phyloP scores from a whole-genome alignment of 2,888 invertebrate species.

The Hyles lineata region DNA sequence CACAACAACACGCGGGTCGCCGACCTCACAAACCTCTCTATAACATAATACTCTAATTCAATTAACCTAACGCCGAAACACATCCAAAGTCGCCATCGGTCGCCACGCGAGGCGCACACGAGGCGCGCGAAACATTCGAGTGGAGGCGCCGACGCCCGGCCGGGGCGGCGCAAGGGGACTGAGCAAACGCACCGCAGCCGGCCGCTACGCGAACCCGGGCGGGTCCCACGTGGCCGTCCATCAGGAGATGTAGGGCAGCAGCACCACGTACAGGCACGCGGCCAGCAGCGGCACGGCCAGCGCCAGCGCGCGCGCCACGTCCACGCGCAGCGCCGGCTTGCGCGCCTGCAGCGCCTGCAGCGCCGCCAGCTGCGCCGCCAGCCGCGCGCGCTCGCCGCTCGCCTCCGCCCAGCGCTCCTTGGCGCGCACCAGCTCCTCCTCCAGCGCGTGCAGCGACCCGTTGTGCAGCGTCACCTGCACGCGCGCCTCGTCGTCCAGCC shows the following conservation, averaged over 20 bases:
- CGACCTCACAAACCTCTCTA: slow-evolving; percentile 47
- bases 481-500: slow-evolving; percentile 63
- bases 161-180: slow-evolving; percentile 44
- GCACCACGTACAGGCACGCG: slow-evolving; percentile 85
- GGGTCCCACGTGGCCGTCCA: slow-evolving; percentile 85
- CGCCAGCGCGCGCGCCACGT: slow-evolving; percentile 63
- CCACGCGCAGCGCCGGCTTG: slow-evolving; percentile 65
- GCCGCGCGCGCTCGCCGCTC: slow-evolving; percentile 85
- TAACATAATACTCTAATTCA: slow-evolving; percentile 58
- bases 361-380: slow-evolving; percentile 82
- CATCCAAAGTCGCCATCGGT: slow-evolving; percentile 51
- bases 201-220: slow-evolving; percentile 74
- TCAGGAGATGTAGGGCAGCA: slow-evolving; percentile 86
- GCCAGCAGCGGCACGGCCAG: slow-evolving; percentile 81
- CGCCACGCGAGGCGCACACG: slow-evolving; percentile 49
- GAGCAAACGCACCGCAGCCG: slow-evolving; percentile 45
- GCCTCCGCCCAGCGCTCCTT: slow-evolving; percentile 89
- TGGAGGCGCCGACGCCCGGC: slow-evolving; percentile 48
- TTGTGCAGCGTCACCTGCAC: slow-evolving; percentile 70
- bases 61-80: slow-evolving; percentile 65
- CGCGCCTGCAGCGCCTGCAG: slow-evolving; percentile 79
- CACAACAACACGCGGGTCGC: slow-evolving; percentile 34
- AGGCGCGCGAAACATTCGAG: slow-evolving; percentile 48
- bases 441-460: slow-evolving; percentile 86
- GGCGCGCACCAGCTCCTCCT: slow-evolving; percentile 89